Base-by-base conservation (phyloP, 2,888 invertebrate genomes). In the Entomobrya proxima region DNA sequence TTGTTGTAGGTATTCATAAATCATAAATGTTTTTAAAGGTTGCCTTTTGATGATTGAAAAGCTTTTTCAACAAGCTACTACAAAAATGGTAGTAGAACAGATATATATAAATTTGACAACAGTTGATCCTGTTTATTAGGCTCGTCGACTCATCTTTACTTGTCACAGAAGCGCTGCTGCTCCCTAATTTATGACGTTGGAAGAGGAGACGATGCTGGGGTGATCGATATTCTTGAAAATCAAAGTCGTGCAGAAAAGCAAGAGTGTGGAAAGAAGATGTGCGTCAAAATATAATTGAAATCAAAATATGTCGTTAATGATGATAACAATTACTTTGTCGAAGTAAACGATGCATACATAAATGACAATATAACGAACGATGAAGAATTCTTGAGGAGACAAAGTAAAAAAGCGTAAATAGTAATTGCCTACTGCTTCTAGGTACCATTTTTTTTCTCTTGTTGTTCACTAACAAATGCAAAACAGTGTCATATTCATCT, bases 181-280 rank as follows among this genome's bases (percentile, higher is more conserved):
- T 21, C 30, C 58, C 13, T 58, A 58, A 58, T 58, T 30, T 58
- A 58, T n/a, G 58, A 6, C 58, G 5, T 55, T 55, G 55, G 21
- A 5, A 15, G 37, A 18, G 35, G 18, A 18, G 5, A 18, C 27
- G n/a, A 18, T 18, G 7, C n/a, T 64, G 35, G 24, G 11, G 64
- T 64, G 35, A 64, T 64, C 18, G 64, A 64, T 35, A 64, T 64
- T 35, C n/a, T 35, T 64, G 32, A 32, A 61, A 18, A 35, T 32
- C 18, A 64, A 64, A 35, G 9, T 64, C 64, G 35, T 64, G 35
- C 64, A 27, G 7, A n/a, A n/a, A n/a, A n/a, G 58, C 24, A 11
- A 35, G 6, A 35, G 64, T 64, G 64, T 64, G 64, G 64, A 64
- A 64, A 58, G 58, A 58, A 58, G 58, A 58, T 58, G 58, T 30